phyloP scores from a whole-genome alignment of 1,140 invertebrate species.

The Pachypsylla venusta region DNA sequence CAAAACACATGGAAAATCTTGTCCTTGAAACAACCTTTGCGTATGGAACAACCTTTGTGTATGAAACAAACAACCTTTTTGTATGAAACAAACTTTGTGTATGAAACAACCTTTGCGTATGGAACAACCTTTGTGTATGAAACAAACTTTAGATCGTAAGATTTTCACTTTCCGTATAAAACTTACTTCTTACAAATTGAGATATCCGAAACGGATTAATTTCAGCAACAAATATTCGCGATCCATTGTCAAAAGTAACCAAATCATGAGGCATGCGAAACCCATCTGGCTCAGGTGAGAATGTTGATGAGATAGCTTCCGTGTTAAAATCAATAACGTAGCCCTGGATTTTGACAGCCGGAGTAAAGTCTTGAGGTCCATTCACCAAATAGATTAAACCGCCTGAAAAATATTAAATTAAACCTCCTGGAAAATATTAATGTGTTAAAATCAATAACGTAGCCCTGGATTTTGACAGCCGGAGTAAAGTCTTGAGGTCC shows the following conservation, averaged over 20 bases:
- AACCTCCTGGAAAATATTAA: too few relatives aligned
- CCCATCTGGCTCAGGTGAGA: not conserved
- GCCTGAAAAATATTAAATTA: too few relatives aligned
- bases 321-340: not conserved
- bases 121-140: too few relatives aligned
- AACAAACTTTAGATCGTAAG: too few relatives aligned
- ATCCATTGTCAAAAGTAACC: not conserved
- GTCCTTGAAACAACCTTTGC: too few relatives aligned
- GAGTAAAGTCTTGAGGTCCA: not conserved
- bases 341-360: not conserved
- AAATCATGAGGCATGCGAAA: not conserved
- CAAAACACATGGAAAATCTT: too few relatives aligned
- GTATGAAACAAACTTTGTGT: too few relatives aligned
- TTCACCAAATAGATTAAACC: not conserved
- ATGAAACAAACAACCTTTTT: too few relatives aligned
- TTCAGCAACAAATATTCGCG: not conserved
- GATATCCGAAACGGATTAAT: not conserved
- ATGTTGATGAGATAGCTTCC: not conserved
- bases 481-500: not conserved
- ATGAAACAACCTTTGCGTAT: too few relatives aligned
- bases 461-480: not conserved
- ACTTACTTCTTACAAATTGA: not conserved
- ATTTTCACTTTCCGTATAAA: too few relatives aligned
- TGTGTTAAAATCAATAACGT: not conserved
- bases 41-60: too few relatives aligned